Evolutionary conservation across 2,797 vertebrate species (phyloP), one percentile per base, ranked within the genome.

Genomic region (Vireo griseus): DNA sequence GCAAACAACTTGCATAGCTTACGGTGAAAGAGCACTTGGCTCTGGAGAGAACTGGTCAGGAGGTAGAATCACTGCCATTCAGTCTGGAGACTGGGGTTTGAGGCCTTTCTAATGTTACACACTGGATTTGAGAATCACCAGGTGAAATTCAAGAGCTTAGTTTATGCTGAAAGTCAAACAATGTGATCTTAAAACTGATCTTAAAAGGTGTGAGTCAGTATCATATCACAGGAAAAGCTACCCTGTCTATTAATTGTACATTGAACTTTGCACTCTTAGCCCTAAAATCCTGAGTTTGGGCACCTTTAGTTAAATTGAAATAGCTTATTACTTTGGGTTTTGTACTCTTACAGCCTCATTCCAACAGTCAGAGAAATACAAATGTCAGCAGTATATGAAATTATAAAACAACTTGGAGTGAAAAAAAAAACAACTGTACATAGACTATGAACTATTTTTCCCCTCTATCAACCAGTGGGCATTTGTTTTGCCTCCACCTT

Each of bases 131-230:
- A 89, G 80, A 89, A 90, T 67, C 52, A 33, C 40, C 26, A 42
- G 57, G 63, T 8, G 39, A 95, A 95, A 95, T 74, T 82, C 29
- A 69, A 71, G 48, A 87, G 72, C 45, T 84, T 73, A n/a, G 37
- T 83, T 95, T 94, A 66, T 29, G 39, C 73, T 78, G 92, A 96
- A 95, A 95, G 88, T 96, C 92, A 94, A 96, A 94, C 88, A 95
- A 61, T 48, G 8, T 62, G 39, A 66, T 51, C 37, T 94, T 91
- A 77, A 69, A 62, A 54, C 52, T 75, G 68, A 71, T 91, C 25
- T 90, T 79, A 85, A 93, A 87, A 82, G 57, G 57, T 78, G 33
- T 95, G 92, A 93, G 83, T 97, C 88, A 85, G 68, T 80, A 76
- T 62, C 26, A 14, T 94, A 92, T 85, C 71, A 24, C 72, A 86